phyloP scores from a whole-genome alignment of 2,797 vertebrate species.

The Protosalanx chinensis region DNA sequence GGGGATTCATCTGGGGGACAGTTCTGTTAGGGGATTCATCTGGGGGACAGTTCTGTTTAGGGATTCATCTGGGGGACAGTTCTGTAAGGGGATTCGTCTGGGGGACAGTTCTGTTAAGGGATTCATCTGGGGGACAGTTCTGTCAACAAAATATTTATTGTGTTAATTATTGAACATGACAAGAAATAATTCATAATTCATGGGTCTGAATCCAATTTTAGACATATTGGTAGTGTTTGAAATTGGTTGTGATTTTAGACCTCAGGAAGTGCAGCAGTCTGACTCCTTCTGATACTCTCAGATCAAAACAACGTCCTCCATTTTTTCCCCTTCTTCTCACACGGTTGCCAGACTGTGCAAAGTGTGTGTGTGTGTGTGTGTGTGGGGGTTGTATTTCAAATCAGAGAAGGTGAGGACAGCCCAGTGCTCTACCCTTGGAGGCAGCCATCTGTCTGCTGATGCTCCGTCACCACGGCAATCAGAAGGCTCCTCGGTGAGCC shows the following conservation, averaged over 20 bases:
- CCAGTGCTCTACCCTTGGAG: constrained; percentile 61
- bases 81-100: no score
- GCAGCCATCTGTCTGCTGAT: constrained; percentile 77
- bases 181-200: no score
- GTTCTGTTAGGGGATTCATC: no score
- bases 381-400: constrained; percentile 52
- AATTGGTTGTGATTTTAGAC: neutral
- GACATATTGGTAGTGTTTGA: no score
- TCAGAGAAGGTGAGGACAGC: constrained; percentile 56
- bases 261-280: constrained; percentile 21
- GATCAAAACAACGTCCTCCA: constrained; percentile 53
- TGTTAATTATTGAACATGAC: no score
- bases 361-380: constrained; percentile 37
- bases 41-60: no score
- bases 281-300: constrained; percentile 31
- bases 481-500: constrained; percentile 70
- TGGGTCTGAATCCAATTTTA: no score
- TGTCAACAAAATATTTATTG: no score
- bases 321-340: constrained; percentile 38
- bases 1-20: no score
- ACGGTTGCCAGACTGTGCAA: constrained; percentile 36
- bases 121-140: no score
- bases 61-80: no score
- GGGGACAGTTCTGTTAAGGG: no score
- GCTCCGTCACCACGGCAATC: constrained; percentile 72